Evolutionary conservation across 2,888 invertebrate species (phyloP), one percentile per base, ranked within the genome.

Genomic region (Branchellion lobata): DNA sequence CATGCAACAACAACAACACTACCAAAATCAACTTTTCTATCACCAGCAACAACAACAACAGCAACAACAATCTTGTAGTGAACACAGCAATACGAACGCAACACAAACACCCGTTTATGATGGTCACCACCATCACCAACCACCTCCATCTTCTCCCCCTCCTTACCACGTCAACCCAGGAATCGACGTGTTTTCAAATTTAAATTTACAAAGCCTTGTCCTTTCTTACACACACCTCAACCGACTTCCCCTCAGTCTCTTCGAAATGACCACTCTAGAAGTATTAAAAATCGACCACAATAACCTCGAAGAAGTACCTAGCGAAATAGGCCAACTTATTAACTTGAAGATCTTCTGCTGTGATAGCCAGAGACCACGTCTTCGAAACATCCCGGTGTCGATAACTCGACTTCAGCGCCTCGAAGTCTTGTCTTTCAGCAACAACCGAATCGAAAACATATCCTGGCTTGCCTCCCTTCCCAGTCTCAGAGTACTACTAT

Each of bases 261-360:
- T 84, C 78, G 78, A 83, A 40, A 81, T 83, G 78, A 80, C 80
- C 36, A 79, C 81, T 18, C 81, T 84, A 11, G 81, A 84, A 80
- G 79, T 82, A 27, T 81, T 84, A 29, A 84, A 83, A 73, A 73
- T 84, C n/a, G 84, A 84, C 68, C 74, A 82, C 74, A 84, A 84
- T 79, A 79, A 80, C 29, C 81, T 84, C 47, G 82, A 82, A 27
- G 83, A 83, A 74, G 81, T 84, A 11, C 83, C 84, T n/a, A 81
- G 47, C 24, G 83, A 84, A 36, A 76, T 84, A 18, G 82, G 82
- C 27, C 79, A 82, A 40, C 80, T 84, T 61, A 53, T 69, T n/a
- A 82, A 81, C 61, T 81, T 84, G 69, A 71, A 77, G 65, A 76
- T 69, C 21, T 82, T 84, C 72, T 81, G 81, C n/a, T 83, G 83